Evolutionary conservation across 2,888 invertebrate genomes (phyloP).

Genomic region (Oasisia sp.): DNA sequence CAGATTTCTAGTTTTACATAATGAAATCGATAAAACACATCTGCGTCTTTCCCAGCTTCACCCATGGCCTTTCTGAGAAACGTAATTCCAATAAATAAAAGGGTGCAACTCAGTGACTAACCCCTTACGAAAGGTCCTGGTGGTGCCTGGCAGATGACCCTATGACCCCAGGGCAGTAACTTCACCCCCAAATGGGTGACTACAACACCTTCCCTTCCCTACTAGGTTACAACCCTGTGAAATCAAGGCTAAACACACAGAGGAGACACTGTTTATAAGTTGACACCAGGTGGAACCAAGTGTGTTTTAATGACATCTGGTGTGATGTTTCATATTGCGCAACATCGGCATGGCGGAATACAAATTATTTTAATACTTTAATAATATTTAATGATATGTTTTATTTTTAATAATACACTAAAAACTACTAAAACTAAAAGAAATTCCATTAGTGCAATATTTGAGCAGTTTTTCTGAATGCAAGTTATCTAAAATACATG

Average conservation of each 20-base stretch:
- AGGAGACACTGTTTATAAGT: neutral
- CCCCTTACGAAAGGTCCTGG: neutral
- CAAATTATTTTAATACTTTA: too few species aligned
- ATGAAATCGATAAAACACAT: too few species aligned
- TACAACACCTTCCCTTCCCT: neutral
- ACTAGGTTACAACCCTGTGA: neutral
- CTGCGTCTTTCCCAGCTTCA: neutral
- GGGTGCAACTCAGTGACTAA: slow-evolving; percentile 17
- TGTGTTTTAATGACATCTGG: neutral
- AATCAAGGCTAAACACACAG: neutral
- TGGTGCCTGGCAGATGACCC: slow-evolving; percentile 12
- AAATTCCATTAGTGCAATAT: too few species aligned
- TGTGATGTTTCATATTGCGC: neutral
- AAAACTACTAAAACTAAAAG: too few species aligned
- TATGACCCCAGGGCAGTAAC: neutral
- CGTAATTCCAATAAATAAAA: neutral
- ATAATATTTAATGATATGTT: too few species aligned
- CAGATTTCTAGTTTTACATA: too few species aligned
- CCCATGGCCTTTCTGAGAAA: neutral
- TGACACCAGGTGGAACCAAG: neutral
- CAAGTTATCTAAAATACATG: too few species aligned
- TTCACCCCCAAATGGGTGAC: neutral
- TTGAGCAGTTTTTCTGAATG: too few species aligned
- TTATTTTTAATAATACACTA: too few species aligned
- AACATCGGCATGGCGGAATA: too few species aligned